Conservation (phyloP, 2,797 vertebrate genomes). For the Bradypodion ventrale region DNA sequence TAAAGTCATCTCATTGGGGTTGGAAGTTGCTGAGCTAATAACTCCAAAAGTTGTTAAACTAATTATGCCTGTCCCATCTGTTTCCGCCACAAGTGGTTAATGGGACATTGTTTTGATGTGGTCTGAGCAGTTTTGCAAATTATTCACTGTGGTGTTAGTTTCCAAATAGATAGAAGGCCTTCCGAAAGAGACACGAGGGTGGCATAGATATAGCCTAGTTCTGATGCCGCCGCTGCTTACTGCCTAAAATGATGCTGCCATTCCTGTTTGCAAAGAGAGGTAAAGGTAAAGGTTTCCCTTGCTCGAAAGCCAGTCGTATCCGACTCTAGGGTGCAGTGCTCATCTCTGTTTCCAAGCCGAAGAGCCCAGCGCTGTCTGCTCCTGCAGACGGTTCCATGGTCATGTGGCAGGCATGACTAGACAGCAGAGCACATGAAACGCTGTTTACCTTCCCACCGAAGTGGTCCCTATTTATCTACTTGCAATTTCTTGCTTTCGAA, state of each 20-base stretch:
- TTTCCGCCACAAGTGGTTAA: not conserved
- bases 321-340: too few relatives aligned
- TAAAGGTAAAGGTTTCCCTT: too few relatives aligned
- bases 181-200: not conserved
- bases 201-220: not conserved
- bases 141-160: not conserved
- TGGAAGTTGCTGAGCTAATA: slow-evolving; percentile 48
- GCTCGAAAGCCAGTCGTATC: too few relatives aligned
- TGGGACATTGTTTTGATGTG: not conserved
- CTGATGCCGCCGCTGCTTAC: too few relatives aligned
- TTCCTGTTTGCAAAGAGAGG: not conserved
- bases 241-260: not conserved
- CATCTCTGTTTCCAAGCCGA: too few relatives aligned
- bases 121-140: slow-evolving; percentile 1
- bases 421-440: too few relatives aligned
- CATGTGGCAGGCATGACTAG: too few relatives aligned
- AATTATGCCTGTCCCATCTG: slow-evolving; percentile 49
- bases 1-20: slow-evolving; percentile 31
- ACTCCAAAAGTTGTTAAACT: slow-evolving; percentile 41
- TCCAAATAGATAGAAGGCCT: not conserved
- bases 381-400: too few relatives aligned
- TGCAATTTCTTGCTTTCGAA: too few relatives aligned
- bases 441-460: too few relatives aligned
- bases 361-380: too few relatives aligned
- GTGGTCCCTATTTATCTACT: too few relatives aligned